Evolutionary conservation across 2,888 invertebrate genomes (phyloP), one percentile per base, ranked within the genome.

Genomic region (Erebia ligea): DNA sequence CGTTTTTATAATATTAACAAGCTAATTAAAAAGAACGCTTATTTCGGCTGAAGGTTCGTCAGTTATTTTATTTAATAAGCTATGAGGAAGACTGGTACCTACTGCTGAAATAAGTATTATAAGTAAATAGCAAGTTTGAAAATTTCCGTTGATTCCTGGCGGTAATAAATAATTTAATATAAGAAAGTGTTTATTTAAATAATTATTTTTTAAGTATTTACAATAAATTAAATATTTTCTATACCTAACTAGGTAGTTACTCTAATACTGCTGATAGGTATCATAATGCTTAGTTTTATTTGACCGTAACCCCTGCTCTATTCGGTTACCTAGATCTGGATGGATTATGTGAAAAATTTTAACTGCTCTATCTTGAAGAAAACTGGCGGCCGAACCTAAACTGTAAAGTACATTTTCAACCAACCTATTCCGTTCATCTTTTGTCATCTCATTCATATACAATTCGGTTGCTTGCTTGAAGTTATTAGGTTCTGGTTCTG

Each of bases 401-500:
- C 96, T 96, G 6, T 93, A 95, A 2, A 96, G 95, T 75, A 99
- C 95, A 86, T 99, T 99, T 62, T 95, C 90, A 0, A 97, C 95
- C 68, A 99, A 88, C 68, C 98, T 94, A 58, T 94, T 91, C 67
- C 95, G 94, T 75, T 96, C 97, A 0, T 95, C 96, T n/a, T 94
- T 94, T 59, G 95, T 95, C 84, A 99, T 83, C 72, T 85, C 97
- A 80, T 97, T 95, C 69, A 94, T 94, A 94, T 97, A 99, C 89
- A 98, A 96, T 19, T 94, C 91, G 13, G 95, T 94, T 0, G 96
- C 95, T 91, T 99, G 99, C 2, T 95, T 94, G 86, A 95, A 98
- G 86, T 99, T 98, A 84, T 98, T 97, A 2, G 97, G 96, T 80
- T 98, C 97, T 13, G 97, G 98, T 75, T 95, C 89, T 5, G 95